phyloP scores from a whole-genome alignment of 2,888 invertebrate genomes.

The Himalopsyche anomala region DNA sequence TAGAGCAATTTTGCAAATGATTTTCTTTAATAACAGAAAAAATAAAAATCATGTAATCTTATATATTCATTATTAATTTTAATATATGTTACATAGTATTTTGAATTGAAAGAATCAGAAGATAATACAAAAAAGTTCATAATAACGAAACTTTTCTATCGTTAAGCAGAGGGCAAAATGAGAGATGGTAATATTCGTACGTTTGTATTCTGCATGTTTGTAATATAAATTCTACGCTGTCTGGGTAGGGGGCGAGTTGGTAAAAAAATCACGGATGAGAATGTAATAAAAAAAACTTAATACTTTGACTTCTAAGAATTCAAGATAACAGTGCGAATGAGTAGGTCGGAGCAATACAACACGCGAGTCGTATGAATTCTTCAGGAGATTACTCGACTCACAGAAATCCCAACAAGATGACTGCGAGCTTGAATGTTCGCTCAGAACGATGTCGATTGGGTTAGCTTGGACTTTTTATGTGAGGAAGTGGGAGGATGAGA shows the following conservation, averaged over 20 bases:
- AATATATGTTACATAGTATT: no score
- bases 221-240: background rate
- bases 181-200: background rate
- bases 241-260: background rate
- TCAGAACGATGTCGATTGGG: background rate
- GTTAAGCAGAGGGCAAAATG: background rate
- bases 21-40: no score
- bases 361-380: background rate
- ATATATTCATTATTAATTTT: no score
- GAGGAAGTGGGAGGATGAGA: background rate
- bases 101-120: no score
- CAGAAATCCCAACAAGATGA: background rate
- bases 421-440: background rate
- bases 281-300: constrained; percentile 29
- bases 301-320: constrained; percentile 8
- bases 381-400: constrained; percentile 4
- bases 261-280: constrained; percentile 18
- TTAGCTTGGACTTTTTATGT: constrained; percentile 11
- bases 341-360: constrained; percentile 12
- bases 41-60: no score
- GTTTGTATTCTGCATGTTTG: constrained; percentile 6
- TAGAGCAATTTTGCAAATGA: no score
- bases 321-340: constrained; percentile 10
- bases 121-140: no score
- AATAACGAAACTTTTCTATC: no score